A percentile compares a stretch with the other conserved stretches of the same genome.
Evolutionary conservation across 2,797 vertebrate species (phyloP).

Genomic region (Chanos chanos): DNA sequence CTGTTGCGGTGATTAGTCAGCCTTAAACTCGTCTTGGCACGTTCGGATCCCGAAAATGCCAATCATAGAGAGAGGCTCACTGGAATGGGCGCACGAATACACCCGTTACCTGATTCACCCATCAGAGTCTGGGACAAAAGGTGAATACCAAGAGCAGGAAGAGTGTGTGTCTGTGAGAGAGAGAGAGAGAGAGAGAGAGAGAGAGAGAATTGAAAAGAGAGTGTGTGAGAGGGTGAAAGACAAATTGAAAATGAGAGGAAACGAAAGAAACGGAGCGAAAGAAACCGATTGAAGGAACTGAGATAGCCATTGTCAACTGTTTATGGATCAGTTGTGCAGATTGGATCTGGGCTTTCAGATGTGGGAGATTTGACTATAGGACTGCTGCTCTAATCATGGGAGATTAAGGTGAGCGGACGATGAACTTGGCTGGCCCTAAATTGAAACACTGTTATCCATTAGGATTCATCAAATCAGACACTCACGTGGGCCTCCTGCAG

Average conservation of each 20-base stretch:
- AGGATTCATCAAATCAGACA: conserved; percentile 69
- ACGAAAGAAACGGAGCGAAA: conserved; percentile 21
- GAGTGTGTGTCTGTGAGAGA: neutral
- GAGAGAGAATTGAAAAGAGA: conserved; percentile 18
- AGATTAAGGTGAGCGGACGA: conserved; percentile 73
- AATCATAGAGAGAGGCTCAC: too few species aligned
- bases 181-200: conserved; percentile 12
- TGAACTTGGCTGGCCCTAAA: conserved; percentile 57
- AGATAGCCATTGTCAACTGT: conserved; percentile 60
- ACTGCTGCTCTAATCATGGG: conserved; percentile 67
- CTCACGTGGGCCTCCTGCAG: conserved; percentile 36
- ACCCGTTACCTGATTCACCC: conserved; percentile 64
- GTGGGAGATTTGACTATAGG: conserved; percentile 75
- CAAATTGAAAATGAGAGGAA: conserved; percentile 11
- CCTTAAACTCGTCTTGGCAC: conserved; percentile 19
- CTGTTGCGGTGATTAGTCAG: conserved; percentile 42
- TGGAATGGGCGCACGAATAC: conserved; percentile 48
- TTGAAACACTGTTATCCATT: conserved; percentile 74
- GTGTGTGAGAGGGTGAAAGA: conserved; percentile 1
- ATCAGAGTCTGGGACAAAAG: conserved; percentile 70
- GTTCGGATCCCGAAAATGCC: too few species aligned
- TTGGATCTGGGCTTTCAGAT: conserved; percentile 65
- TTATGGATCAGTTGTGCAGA: conserved; percentile 59
- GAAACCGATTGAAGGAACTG: conserved; percentile 7
- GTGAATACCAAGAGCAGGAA: conserved; percentile 40